A percentile compares a stretch with the other conserved stretches of the same genome.
Conservation (phyloP, 2,888 invertebrate genomes). For the Catonia carolina region DNA sequence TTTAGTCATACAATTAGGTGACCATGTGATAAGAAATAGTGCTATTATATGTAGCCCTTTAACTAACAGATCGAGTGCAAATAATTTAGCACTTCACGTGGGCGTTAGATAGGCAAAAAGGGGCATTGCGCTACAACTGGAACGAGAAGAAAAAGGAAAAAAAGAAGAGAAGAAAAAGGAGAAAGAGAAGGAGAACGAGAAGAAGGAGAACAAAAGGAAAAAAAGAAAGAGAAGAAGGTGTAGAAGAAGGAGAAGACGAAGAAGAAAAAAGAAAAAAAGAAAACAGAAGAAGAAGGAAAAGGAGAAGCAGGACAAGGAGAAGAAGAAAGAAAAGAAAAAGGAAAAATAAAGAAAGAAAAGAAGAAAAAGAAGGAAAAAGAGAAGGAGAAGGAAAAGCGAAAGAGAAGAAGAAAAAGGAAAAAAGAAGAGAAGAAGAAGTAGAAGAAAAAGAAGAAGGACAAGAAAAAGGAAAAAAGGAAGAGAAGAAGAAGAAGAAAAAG, state of each 20-base stretch:
- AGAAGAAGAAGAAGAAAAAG: neutral
- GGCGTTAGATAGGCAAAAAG: neutral
- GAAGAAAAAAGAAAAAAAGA: neutral
- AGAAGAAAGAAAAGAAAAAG: neutral
- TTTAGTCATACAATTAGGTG: no score
- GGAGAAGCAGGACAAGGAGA: neutral
- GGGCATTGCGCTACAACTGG: neutral
- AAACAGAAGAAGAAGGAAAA: neutral
- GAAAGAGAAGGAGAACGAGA: neutral
- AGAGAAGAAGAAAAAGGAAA: neutral
- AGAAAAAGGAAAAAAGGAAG: neutral
- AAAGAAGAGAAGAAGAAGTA: neutral
- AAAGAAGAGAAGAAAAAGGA: neutral
- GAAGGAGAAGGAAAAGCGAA: neutral
- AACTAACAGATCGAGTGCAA: no score
- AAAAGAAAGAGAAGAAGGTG: neutral
- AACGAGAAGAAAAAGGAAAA: neutral
- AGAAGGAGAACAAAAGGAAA: neutral
- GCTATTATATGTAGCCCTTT: no score
- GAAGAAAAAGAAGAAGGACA: no score
- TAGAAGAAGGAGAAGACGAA: neutral
- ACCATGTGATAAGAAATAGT: no score
- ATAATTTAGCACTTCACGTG: no score
- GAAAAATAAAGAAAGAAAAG: neutral
- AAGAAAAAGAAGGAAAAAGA: neutral